Evolutionary conservation across 2,797 vertebrate genomes (phyloP), one percentile per base, ranked within the genome.

Genomic region (Parotocinclus haroldoi): DNA sequence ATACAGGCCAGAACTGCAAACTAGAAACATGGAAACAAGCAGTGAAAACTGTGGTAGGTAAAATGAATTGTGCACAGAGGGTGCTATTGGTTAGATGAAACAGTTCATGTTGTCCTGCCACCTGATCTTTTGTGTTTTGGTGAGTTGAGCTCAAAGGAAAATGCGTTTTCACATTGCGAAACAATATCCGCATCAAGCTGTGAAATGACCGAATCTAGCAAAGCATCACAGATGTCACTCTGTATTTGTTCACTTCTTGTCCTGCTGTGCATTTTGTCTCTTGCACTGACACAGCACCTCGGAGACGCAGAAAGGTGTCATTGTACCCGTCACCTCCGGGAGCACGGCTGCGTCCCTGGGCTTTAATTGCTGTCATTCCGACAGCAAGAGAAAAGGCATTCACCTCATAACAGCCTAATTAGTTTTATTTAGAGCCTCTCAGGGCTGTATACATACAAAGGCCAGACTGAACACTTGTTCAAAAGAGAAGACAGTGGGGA

Each of bases 281-380:
- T n/a, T 44, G 56, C 68, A 63, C 80, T 74, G 57, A 69, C 74
- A 80, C 80, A 76, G 63, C 51, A 72, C 73, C 76, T 73, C 68
- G 52, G 8, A 70, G 72, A 79, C 74, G 69, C 73, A 42, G 58
- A 61, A 36, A 65, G 53, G 68, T 78, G 69, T 72, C 68, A 63
- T 65, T 58, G 61, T 64, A 57, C 71, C 70, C 76, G 69, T 76
- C 69, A 75, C 74, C 75, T 76, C 61, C 60, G 58, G 67, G 51
- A 58, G 64, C 66, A 63, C 73, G 73, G 63, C 75, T 73, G 40
- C 82, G 76, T 76, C 68, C 67, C 68, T 70, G 57, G 58, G 71
- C 76, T 85, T 84, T 88, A 88, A 89, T 87, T 88, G 85, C 81
- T 85, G 82, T 85, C 87, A 86, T 75, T 82, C 79, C 75, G 75